Evolutionary conservation across 37 sponge, comb jelly and placozoan genomes (phyloP).

Genomic region (Cliona cf. orientalis): DNA sequence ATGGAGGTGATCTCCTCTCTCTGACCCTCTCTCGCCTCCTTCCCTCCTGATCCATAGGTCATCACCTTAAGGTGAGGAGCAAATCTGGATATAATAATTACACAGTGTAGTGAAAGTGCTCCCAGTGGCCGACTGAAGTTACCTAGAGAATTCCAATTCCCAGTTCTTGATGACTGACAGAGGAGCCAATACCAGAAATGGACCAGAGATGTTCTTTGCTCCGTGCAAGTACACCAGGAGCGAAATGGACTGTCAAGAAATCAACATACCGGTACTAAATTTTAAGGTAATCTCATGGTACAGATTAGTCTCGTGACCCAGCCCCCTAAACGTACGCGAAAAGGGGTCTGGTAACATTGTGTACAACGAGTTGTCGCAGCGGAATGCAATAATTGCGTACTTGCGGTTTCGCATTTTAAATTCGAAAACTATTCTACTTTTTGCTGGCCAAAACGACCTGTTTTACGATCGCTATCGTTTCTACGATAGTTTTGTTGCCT

Average conservation of each 20-base stretch:
- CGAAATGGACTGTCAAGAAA: slow-evolving; percentile 51
- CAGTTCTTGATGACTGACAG: slow-evolving; percentile 76
- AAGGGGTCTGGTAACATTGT: too few species aligned
- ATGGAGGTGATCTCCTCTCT: not conserved
- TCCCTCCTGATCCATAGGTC: slow-evolving; percentile 57
- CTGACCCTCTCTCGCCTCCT: slow-evolving; percentile 55
- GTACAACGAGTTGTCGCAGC: too few species aligned
- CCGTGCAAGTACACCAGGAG: slow-evolving; percentile 58
- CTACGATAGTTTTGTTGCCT: too few species aligned
- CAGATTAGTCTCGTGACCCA: too few species aligned
- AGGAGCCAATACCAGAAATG: slow-evolving; percentile 72
- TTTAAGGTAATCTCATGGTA: too few species aligned
- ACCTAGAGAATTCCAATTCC: slow-evolving; percentile 68
- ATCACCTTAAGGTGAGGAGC: slow-evolving; percentile 48
- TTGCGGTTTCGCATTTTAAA: too few species aligned
- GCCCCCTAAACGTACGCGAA: too few species aligned
- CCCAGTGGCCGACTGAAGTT: not conserved
- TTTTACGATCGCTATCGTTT: too few species aligned
- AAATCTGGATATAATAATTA: slow-evolving; percentile 21
- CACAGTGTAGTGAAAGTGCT: not conserved
- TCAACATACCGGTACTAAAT: not conserved
- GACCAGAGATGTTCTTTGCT: not conserved
- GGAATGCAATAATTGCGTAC: too few species aligned
- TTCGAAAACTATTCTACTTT: too few species aligned
- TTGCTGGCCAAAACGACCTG: too few species aligned